Base-by-base conservation (phyloP, 2,888 invertebrate genomes). In the Luperina testacea region DNA sequence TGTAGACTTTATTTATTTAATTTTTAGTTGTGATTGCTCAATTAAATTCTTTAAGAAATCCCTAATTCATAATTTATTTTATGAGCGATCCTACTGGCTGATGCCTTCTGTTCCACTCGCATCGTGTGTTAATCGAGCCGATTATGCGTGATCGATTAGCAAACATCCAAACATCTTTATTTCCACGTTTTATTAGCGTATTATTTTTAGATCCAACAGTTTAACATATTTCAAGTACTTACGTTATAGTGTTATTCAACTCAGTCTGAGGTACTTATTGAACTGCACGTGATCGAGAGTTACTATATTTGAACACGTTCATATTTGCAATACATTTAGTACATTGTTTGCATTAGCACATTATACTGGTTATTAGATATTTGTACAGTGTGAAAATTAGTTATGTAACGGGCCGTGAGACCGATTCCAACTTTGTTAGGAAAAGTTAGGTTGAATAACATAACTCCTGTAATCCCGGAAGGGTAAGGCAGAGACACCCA, bases 201-300 rank as follows among this genome's bases (percentile, higher is more conserved):
- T 20, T 76, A 76, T 82, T n/a, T 82, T 80, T 63, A 57, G 77
- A 24, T 74, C 8, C 8, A 67, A 15, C 13, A 63, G 20, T 51
- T 61, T 20, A 24, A 59, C 53, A 53, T 27, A n/a, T 15, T 32
- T 77, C n/a, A 24, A 83, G 68, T 32, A 57, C 17, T 6, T 17
- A 75, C 38, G 38, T 69, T 27, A 11, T 51, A 42, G 51, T 84
- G 65, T 83, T 84, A 78, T 78, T 81, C 70, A 83, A 78, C 51
- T 83, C 64, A 20, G 59, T 71, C 59, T 67, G 38, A 67, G 61
- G 61, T 71, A 42, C 7, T 0, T 38, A 51, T 51, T 51, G 53
- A 20, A 2, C 17, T 5, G 61, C 67, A 72, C 85, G 85, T 72
- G 82, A 69, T 69, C 53, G 61, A 51, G 64, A 48, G n/a, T 32